A percentile compares a stretch with the other conserved stretches of the same genome.
Conservation (phyloP, 2,113 vertebrate genomes). For the Protobothrops flavoviridis region DNA sequence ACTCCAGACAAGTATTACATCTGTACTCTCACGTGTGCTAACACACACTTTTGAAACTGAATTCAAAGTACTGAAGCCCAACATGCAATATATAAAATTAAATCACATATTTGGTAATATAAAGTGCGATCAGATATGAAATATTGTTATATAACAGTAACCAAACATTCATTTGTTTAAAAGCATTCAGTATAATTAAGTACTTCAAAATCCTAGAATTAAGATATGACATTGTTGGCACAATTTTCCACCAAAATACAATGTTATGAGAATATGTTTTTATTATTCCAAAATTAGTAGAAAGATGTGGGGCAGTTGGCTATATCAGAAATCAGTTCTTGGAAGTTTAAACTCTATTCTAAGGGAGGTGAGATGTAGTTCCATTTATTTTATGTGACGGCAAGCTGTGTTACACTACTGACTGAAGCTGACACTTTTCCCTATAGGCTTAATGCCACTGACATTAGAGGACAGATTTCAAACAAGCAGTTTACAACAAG, state of each 20-base stretch:
- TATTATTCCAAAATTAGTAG: not conserved
- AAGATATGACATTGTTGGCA: not conserved
- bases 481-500: not conserved
- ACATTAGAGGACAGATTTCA: not conserved
- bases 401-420: not conserved
- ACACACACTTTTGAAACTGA: not conserved
- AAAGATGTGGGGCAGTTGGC: not conserved
- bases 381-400: not conserved
- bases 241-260: not conserved
- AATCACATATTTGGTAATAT: not conserved
- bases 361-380: not conserved
- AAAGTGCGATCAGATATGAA: not conserved
- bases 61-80: not conserved
- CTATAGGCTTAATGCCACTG: not conserved
- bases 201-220: not conserved
- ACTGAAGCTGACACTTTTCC: not conserved
- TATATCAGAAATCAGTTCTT: not conserved
- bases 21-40: not conserved
- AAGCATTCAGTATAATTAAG: not conserved
- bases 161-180: not conserved
- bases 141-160: not conserved
- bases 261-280: not conserved
- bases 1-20: not conserved
- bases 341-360: not conserved
- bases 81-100: conserved; percentile 42